Evolutionary conservation across 2,888 invertebrate genomes (phyloP).

Genomic region (Entomobrya proxima): DNA sequence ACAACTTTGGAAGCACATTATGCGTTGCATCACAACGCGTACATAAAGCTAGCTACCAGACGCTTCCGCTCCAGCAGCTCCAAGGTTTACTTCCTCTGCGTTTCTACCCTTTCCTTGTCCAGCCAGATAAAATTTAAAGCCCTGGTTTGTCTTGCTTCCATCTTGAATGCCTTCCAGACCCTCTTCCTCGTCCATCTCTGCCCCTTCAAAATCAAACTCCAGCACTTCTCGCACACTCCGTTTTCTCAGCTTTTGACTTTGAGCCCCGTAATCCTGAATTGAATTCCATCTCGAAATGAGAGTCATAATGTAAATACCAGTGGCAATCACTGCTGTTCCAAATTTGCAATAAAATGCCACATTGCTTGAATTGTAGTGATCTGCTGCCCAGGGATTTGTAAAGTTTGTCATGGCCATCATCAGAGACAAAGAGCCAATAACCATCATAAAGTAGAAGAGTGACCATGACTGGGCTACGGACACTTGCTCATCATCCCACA

Average conservation of each 20-base stretch:
- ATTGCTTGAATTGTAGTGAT: constrained; percentile 29
- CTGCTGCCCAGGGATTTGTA: constrained; percentile 36
- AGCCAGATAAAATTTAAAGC: background rate
- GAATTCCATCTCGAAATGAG: background rate
- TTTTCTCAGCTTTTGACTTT: background rate
- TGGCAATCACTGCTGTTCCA: background rate
- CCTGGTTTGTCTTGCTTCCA: background rate
- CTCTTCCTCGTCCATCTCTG: background rate
- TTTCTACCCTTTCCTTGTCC: background rate
- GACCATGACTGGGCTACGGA: constrained; percentile 65
- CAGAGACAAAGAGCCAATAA: constrained; percentile 47
- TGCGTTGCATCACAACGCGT: background rate
- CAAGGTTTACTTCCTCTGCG: background rate
- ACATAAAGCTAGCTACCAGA: too few species aligned
- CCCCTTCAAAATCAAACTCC: background rate
- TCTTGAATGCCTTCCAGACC: background rate
- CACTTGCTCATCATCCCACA: constrained; percentile 66
- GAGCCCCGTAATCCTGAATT: background rate
- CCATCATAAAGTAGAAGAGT: constrained; percentile 62
- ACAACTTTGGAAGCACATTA: background rate
- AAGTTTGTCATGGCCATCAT: constrained; percentile 65
- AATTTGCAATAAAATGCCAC: constrained; percentile 1
- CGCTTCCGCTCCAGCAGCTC: background rate
- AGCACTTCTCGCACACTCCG: background rate
- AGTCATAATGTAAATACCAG: background rate